Conservation (phyloP, 2,113 vertebrate species). For the Indri indri region DNA sequence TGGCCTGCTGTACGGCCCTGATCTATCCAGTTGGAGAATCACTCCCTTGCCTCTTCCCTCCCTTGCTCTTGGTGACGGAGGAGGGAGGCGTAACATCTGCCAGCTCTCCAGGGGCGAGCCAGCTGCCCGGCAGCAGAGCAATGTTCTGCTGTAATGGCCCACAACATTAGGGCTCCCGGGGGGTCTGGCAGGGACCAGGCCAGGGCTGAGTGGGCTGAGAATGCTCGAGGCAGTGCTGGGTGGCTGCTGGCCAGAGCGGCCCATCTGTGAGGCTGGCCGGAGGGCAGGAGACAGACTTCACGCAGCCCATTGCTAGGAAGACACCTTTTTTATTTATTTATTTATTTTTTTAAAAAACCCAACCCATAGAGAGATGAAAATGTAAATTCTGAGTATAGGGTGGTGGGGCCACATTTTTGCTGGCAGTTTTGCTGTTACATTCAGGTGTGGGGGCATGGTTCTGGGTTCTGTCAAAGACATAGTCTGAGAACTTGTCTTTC, state of each 20-base stretch:
- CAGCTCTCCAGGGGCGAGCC: neutral
- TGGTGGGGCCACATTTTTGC: neutral
- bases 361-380: neutral
- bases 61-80: neutral
- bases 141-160: conserved; percentile 43
- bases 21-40: neutral
- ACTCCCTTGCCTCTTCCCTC: neutral
- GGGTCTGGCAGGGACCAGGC: neutral
- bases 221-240: conserved; percentile 45
- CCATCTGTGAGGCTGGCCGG: conserved; percentile 69
- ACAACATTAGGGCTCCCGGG: neutral
- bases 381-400: neutral
- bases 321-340: neutral
- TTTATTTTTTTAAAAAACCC: neutral
- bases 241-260: conserved; percentile 55
- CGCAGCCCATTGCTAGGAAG: neutral
- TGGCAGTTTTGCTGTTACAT: neutral
- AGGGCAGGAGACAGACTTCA: conserved; percentile 1
- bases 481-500: neutral
- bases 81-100: conserved; percentile 42
- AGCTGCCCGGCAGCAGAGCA: conserved; percentile 57
- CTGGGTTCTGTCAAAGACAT: neutral
- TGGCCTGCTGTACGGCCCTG: neutral
- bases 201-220: neutral
- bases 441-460: neutral